Base-by-base conservation (phyloP, 1,140 invertebrate species). In the Ooceraea biroi region DNA sequence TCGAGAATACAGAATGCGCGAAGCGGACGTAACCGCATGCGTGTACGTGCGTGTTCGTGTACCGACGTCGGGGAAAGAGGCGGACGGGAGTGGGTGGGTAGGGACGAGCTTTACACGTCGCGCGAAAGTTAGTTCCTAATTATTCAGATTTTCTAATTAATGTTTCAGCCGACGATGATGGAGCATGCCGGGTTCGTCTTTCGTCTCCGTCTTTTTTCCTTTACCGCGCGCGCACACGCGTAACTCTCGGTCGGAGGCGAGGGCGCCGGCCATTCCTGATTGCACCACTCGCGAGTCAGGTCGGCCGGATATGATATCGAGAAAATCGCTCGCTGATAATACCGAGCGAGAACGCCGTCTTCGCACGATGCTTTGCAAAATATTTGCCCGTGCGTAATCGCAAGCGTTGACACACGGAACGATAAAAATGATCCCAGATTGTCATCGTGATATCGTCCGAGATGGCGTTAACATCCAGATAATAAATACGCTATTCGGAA, bases 71-170 rank as follows among this genome's bases (percentile, higher is more conserved):
- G 36, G 36, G 36, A 36, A 7, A 36, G 36, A 7, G 36, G 41
- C 58, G 76, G 50, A 36, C 27, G 57, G 25, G 25, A n/a, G n/a
- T n/a, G 17, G 58, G 19, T 19, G 58, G 27, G 44, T 12, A 7
- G 36, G 57, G 74, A 69, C 84, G 88, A 86, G 88, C 89, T 89
- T 89, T 89, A 89, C 88, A 87, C 88, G 88, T 89, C 87, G 87
- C 86, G 90, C 91, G 91, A 92, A 93, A 93, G 92, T 92, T 93
- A 93, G 91, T 93, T 94, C 92, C 92, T 94, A 93, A 94, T 94
- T 94, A 94, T 94, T 94, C 92, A 91, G 92, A 93, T 94, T 93
- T 94, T 93, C 92, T 94, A 93, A 94, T 94, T 94, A 94, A 93
- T 91, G 92, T 91, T 92, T 90, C 91, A 90, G 82, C 88, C 91